Percentiles rank a stretch among this genome's conserved stretches.
Conservation (phyloP, 2,888 invertebrate species). For the Augiades crinisus region DNA sequence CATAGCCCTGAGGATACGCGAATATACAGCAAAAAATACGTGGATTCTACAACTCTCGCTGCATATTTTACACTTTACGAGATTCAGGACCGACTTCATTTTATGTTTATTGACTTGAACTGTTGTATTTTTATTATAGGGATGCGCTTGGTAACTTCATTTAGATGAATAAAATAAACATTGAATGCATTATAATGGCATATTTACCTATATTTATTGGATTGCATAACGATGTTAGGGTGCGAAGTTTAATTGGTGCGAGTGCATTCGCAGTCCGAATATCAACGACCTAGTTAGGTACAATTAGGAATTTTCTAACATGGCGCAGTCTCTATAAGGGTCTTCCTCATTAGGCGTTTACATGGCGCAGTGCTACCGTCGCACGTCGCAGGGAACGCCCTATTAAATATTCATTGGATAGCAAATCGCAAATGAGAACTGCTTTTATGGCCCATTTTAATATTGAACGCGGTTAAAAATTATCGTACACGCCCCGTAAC, state of each 20-base stretch:
- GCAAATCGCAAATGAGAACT: constrained; percentile 60
- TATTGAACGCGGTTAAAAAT: constrained; percentile 56
- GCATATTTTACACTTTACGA: constrained; percentile 20
- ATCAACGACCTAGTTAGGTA: constrained; percentile 64
- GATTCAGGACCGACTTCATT: constrained; percentile 2
- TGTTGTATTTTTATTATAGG: neutral
- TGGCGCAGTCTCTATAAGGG: constrained; percentile 57
- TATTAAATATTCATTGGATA: constrained; percentile 69
- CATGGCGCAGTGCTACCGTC: constrained; percentile 48
- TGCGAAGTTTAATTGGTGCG: constrained; percentile 50
- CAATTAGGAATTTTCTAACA: constrained; percentile 73
- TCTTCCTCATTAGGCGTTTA: constrained; percentile 65
- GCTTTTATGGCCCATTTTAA: constrained; percentile 56
- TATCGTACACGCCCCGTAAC: constrained; percentile 52
- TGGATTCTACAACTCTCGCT: constrained; percentile 34
- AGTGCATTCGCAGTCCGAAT: constrained; percentile 56
- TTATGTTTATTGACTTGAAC: neutral
- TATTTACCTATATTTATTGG: constrained; percentile 2
- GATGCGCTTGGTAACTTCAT: no score
- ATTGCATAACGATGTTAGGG: constrained; percentile 18
- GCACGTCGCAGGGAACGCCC: constrained; percentile 39
- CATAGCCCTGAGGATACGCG: constrained; percentile 49
- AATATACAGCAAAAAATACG: constrained; percentile 34
- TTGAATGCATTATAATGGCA: neutral
- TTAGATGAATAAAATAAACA: no score